A percentile compares a stretch with the other conserved stretches of the same genome.
Conservation (phyloP, 2,888 invertebrate species). For the Folsomia candida region DNA sequence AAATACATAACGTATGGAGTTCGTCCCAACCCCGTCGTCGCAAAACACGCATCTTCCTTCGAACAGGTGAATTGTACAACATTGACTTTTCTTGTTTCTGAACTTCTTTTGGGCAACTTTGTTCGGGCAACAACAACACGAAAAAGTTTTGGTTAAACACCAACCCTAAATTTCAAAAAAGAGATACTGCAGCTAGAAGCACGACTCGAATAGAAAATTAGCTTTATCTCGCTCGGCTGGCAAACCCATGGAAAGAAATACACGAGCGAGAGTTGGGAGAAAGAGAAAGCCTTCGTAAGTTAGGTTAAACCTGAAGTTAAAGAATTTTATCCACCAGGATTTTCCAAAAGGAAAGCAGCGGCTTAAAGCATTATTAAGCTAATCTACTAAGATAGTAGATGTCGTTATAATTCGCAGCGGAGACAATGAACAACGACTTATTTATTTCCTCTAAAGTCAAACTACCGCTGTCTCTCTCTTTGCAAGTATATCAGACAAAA, state of each 20-base stretch:
- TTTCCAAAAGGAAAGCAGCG: neutral
- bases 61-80: neutral
- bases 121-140: neutral
- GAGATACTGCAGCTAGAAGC: neutral
- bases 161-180: neutral
- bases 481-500: neutral
- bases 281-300: neutral
- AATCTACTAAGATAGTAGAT: neutral
- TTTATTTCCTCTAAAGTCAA: neutral
- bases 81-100: no score
- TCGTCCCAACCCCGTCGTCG: no score
- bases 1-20: no score
- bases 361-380: neutral
- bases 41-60: neutral
- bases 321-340: neutral
- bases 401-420: conserved; percentile 6
- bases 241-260: neutral
- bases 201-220: conserved; percentile 13
- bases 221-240: neutral
- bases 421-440: conserved; percentile 7
- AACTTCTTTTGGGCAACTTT: neutral
- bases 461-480: neutral
- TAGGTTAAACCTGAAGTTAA: no score
- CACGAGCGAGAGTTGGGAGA: neutral
- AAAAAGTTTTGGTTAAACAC: neutral